Evolutionary conservation across 1,140 invertebrate genomes (phyloP), one percentile per base, ranked within the genome.

Genomic region (Thaumetopoea pityocampa): DNA sequence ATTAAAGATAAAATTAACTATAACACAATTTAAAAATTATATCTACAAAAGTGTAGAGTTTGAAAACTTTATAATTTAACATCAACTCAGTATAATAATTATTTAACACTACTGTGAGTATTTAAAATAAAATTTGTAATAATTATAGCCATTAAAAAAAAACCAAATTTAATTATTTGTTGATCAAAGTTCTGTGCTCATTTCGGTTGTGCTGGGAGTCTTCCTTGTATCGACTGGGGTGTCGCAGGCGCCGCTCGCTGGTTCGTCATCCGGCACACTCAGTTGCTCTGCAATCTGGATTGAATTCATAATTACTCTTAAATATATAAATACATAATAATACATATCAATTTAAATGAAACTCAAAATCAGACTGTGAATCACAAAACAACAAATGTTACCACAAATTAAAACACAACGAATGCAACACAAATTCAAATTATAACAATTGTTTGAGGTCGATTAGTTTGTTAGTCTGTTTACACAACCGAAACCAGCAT

Each of bases 251-350:
- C 16, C 16, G 2, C 11, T n/a, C 20, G 18, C 8, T 28, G 24
- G 50, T 28, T 43, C 51, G 24, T 57, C 65, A 9, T 42, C 52
- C 16, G 57, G 17, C 24, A 48, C 10, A 19, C 58, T 80, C 58
- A 84, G 54, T 78, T 79, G 74, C 71, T 84, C 79, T 76, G 79
- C 50, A 81, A 63, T 64, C 79, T 84, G 69, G 37, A 11, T 51
- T 54, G 5, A 30, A 44, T 42, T 47, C 45, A 45, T 58, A 54
- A 17, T 4, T 3, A 30, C 3, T 18, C 5, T 35, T 34, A 37
- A 44, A 22, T 23, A 26, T 9, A 9, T 4, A 17, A 17, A 23
- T 7, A 23, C 7, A n/a, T 23, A 45, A 42, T 11, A 38, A 51
- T 45, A 42, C 8, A 8, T 23, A 4, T 23, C 4, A 24, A 9